A percentile compares a stretch with the other conserved stretches of the same genome.
These are phyloP conservation scores for Haemorhous mexicanus DNA, from an alignment of 2,113 vertebrate genomes.

Conservation along the genomic window DNA sequence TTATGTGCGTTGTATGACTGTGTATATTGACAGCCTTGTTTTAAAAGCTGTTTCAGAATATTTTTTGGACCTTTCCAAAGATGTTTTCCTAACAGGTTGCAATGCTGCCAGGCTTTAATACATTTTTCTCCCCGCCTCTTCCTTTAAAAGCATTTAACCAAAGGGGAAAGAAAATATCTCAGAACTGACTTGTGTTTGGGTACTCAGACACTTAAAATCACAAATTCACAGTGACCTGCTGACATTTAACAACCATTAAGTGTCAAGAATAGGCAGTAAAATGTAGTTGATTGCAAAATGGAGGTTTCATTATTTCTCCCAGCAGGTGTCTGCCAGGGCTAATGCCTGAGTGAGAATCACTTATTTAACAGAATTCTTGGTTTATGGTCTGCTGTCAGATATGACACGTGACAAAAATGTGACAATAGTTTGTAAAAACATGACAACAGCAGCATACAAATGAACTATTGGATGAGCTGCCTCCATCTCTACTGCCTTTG, in stretches of 20 bases:
- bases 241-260: slow-evolving; percentile 9
- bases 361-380: slow-evolving; percentile 51
- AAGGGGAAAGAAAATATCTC: background rate
- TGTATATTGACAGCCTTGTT: background rate
- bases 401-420: slow-evolving; percentile 22
- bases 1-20: background rate
- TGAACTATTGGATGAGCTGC: background rate
- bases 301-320: slow-evolving; percentile 52
- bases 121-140: background rate
- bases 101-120: background rate
- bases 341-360: slow-evolving; percentile 30
- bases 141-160: background rate
- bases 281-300: slow-evolving; percentile 40
- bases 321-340: slow-evolving; percentile 45
- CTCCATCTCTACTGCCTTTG: background rate
- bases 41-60: background rate
- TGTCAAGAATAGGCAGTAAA: slow-evolving; percentile 51
- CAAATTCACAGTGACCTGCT: slow-evolving; percentile 33
- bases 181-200: background rate
- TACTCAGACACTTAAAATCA: slow-evolving; percentile 54
- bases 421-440: slow-evolving; percentile 16
- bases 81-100: background rate
- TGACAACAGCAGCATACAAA: slow-evolving; percentile 49
- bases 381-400: slow-evolving; percentile 45
- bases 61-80: background rate